A percentile compares a stretch with the other conserved stretches of the same genome.
Evolutionary conservation across 2,113 vertebrate species (phyloP).

Genomic region (Rhinolophus sinicus): DNA sequence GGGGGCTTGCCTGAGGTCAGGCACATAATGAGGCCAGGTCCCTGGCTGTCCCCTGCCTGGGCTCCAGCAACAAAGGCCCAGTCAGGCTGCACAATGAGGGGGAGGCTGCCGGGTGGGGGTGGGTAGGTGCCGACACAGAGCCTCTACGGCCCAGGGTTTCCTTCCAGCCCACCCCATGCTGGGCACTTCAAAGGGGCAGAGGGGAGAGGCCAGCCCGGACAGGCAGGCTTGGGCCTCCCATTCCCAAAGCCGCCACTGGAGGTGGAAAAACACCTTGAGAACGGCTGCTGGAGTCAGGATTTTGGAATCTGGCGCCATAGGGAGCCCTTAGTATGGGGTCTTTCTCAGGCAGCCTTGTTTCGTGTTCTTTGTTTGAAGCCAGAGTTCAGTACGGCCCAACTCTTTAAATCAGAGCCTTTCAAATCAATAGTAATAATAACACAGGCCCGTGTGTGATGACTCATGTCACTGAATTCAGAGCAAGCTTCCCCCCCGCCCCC

Average conservation of each 20-base stretch:
- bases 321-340: background rate
- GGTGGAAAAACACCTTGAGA: slow-evolving; percentile 72
- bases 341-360: slow-evolving; percentile 32
- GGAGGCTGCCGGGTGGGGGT: slow-evolving; percentile 27
- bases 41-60: slow-evolving; percentile 66
- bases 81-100: slow-evolving; percentile 66
- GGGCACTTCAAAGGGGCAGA: slow-evolving; percentile 75
- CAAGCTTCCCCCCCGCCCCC: no score
- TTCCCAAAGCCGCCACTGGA: slow-evolving; percentile 46
- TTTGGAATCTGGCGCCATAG: slow-evolving; percentile 49
- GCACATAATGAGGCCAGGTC: slow-evolving; percentile 79
- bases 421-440: background rate
- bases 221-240: slow-evolving; percentile 54
- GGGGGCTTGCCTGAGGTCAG: slow-evolving; percentile 79
- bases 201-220: slow-evolving; percentile 53
- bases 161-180: slow-evolving; percentile 69
- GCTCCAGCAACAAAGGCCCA: slow-evolving; percentile 72
- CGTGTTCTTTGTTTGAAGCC: slow-evolving; percentile 48
- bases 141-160: slow-evolving; percentile 66
- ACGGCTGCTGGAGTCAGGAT: background rate
- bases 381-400: background rate
- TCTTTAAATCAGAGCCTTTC: slow-evolving; percentile 46
- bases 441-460: no score
- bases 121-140: slow-evolving; percentile 67
- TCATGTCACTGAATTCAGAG: background rate